Evolutionary conservation across 2,797 vertebrate genomes (phyloP).

Genomic region (Halcyon smyrnensis): DNA sequence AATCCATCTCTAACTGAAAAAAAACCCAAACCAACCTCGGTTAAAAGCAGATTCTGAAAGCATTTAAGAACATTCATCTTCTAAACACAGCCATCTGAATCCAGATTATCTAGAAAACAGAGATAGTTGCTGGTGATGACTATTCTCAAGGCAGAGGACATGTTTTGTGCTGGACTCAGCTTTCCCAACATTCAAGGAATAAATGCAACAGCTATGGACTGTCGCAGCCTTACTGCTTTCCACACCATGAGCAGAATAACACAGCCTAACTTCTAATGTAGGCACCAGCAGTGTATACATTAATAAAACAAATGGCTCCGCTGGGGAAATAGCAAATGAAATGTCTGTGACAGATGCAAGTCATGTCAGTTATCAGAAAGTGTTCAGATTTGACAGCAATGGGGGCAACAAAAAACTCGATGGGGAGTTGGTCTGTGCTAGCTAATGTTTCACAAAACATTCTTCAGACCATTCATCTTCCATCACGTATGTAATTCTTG

Average conservation of each 20-base stretch:
- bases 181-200: neutral
- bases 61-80: neutral
- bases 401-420: neutral
- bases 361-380: neutral
- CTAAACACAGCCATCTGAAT: neutral
- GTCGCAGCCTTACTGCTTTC: neutral
- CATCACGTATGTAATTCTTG: neutral
- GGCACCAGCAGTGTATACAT: neutral
- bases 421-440: neutral
- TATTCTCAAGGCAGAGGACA: neutral
- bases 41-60: neutral
- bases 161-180: neutral
- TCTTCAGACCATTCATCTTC: neutral
- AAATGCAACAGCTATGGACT: neutral
- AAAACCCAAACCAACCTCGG: neutral
- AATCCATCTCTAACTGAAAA: neutral
- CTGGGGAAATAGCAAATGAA: neutral
- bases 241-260: neutral
- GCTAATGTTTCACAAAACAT: neutral
- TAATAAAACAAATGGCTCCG: neutral
- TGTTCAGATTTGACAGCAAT: neutral
- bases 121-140: neutral
- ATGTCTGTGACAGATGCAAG: neutral
- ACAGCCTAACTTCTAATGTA: neutral
- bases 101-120: neutral